Conservation (phyloP, 2,888 invertebrate genomes). For the Platypus cylindrus region DNA sequence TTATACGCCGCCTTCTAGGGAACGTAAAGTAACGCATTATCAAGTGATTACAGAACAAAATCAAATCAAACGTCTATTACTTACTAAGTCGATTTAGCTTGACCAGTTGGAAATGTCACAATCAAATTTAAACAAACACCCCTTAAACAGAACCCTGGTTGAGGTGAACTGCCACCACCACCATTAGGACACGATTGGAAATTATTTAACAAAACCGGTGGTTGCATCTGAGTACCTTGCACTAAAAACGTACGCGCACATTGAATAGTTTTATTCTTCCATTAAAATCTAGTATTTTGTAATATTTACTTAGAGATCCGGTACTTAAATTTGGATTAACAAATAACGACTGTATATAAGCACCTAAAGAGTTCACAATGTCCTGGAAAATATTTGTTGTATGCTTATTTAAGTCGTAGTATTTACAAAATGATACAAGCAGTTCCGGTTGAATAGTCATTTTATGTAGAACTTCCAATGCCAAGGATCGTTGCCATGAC, state of each 20-base stretch:
- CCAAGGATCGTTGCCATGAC: constrained; percentile 89
- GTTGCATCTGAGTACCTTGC: constrained; percentile 42
- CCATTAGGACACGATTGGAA: constrained; percentile 56
- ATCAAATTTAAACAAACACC: constrained; percentile 88
- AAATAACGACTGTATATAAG: constrained; percentile 86
- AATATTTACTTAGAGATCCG: constrained; percentile 32
- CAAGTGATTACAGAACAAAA: too few species aligned
- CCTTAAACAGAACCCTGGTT: constrained; percentile 84
- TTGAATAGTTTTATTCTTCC: constrained; percentile 5
- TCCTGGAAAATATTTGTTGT: constrained; percentile 89
- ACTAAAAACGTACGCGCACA: constrained; percentile 25
- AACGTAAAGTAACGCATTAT: too few species aligned
- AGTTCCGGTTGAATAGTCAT: constrained; percentile 82
- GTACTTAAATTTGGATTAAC: constrained; percentile 55
- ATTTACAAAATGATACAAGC: constrained; percentile 82
- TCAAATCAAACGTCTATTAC: constrained; percentile 35
- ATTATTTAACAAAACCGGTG: constrained; percentile 52
- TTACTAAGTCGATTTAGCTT: constrained; percentile 85
- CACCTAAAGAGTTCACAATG: constrained; percentile 86
- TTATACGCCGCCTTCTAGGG: too few species aligned
- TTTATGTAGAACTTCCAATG: constrained; percentile 90
- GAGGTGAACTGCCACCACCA: constrained; percentile 75
- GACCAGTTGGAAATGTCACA: constrained; percentile 70
- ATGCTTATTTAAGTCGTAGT: constrained; percentile 90
- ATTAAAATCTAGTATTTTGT: constrained; percentile 1